Evolutionary conservation across 2,888 invertebrate species (phyloP), one percentile per base, ranked within the genome.

Genomic region (Xanthorhoe designata): DNA sequence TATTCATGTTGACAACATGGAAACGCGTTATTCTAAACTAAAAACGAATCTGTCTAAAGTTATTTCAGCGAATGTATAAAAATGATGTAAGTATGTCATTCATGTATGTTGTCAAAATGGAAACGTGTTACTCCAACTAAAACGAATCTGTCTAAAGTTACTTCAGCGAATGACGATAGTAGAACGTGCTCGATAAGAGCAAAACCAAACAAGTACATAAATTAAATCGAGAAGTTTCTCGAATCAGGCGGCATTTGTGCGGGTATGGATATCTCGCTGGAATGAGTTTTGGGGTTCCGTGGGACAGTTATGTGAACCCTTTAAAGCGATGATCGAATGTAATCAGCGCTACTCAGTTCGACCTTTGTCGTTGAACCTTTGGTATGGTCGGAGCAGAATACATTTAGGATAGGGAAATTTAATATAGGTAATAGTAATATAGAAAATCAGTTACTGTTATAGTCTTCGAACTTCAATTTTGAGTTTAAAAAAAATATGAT

Each of bases 181-280:
- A 54, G 74, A 70, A 69, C 74, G 69, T 32, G 75, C 74, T 73
- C 81, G 87, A 88, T 87, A 88, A 85, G 88, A 87, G 84, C 71
- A 85, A 86, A 68, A 84, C 87, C 88, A 88, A 89, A 90, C 86
- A 90, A 91, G 88, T 88, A 85, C 85, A 86, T 87, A 90, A 91
- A 89, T 91, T 91, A 91, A 90, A 91, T 91, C 86, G 86, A 85
- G 86, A 91, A 91, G 82, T 91, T 92, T 80, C 75, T 79, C 75
- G 86, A 90, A 91, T 90, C 90, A 91, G 56, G 83, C 70, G 79
- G 78, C 87, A 78, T 88, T 91, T 91, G 89, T 91, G 84, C 77
- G 80, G 84, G 85, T 88, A 84, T 85, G 83, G 81, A 85, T 86
- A 83, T 83, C 38, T 42, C 78, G 77, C 74, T 81, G 76, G 70